Conservation (phyloP, 2,888 invertebrate species). For the Dasysyrphus albostriatus region DNA sequence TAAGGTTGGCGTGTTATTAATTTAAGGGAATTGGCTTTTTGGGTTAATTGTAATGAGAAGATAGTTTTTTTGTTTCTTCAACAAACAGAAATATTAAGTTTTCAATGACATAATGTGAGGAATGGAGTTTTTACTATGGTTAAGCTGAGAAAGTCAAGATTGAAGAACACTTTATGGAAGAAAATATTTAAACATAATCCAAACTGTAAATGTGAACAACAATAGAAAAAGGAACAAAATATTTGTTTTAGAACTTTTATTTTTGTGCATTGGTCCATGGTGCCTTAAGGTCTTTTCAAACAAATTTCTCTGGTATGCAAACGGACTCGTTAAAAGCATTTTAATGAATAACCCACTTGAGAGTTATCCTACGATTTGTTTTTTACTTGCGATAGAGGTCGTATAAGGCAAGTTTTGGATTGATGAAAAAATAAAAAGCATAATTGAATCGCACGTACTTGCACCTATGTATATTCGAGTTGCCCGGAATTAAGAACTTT, state of each 20-base stretch:
- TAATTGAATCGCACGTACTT: too few relatives aligned
- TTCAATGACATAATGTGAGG: too few relatives aligned
- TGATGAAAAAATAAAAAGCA: too few relatives aligned
- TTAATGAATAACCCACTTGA: not conserved
- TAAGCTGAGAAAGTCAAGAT: too few relatives aligned
- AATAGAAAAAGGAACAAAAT: too few relatives aligned
- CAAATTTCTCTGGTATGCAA: not conserved
- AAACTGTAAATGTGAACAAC: not conserved
- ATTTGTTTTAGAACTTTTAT: not conserved
- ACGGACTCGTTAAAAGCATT: not conserved
- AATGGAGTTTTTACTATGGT: too few relatives aligned
- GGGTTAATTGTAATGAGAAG: not conserved
- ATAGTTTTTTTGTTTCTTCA: not conserved
- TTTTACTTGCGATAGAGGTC: too few relatives aligned
- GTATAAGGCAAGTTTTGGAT: too few relatives aligned
- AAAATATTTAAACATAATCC: not conserved
- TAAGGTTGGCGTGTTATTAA: slow-evolving; percentile 9
- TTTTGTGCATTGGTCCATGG: not conserved
- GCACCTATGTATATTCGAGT: too few relatives aligned
- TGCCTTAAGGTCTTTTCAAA: not conserved
- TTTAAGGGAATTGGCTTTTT: slow-evolving; percentile 5
- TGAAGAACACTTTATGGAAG: not conserved
- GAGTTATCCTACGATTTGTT: not conserved
- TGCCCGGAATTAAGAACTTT: too few relatives aligned
- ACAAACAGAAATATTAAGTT: too few relatives aligned